phyloP scores from a whole-genome alignment of 2,113 vertebrate species.

The Tyto alba region DNA sequence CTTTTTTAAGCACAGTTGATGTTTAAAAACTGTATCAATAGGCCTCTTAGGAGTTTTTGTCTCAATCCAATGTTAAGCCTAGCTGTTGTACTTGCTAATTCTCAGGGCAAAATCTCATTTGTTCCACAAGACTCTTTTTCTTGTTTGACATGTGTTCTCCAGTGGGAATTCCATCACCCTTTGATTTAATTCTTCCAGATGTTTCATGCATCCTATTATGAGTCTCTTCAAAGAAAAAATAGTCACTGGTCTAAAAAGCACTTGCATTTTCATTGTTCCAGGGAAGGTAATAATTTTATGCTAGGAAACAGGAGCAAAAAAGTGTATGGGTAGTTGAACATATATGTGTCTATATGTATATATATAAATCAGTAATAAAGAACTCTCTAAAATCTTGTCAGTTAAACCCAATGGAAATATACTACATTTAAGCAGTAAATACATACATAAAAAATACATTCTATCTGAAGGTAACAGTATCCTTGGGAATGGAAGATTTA shows the following conservation, averaged over 20 bases:
- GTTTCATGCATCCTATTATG: constrained; percentile 64
- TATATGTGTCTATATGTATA: constrained; percentile 17
- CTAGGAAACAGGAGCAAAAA: constrained; percentile 56
- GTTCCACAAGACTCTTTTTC: constrained; percentile 60
- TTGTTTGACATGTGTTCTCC: constrained; percentile 62
- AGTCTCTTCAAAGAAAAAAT: constrained; percentile 60
- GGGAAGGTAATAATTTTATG: constrained; percentile 46
- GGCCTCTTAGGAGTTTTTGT: constrained; percentile 51
- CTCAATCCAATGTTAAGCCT: constrained; percentile 32
- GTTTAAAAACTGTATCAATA: constrained; percentile 9
- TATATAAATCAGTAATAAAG: constrained; percentile 60
- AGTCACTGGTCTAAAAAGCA: constrained; percentile 29
- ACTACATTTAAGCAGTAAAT: constrained; percentile 57
- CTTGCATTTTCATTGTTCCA: constrained; percentile 53
- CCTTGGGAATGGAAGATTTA: constrained; percentile 61
- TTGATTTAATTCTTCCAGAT: constrained; percentile 74
- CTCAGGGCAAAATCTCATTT: constrained; percentile 63
- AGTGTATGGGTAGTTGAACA: constrained; percentile 12
- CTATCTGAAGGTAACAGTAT: constrained; percentile 54
- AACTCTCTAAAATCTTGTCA: constrained; percentile 51
- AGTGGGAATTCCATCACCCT: constrained; percentile 62
- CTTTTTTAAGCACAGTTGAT: neutral
- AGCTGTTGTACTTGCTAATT: constrained; percentile 54
- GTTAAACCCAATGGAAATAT: constrained; percentile 31
- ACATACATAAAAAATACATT: constrained; percentile 46